phyloP scores from a whole-genome alignment of 2,113 vertebrate species.

The Cromileptes altivelis region DNA sequence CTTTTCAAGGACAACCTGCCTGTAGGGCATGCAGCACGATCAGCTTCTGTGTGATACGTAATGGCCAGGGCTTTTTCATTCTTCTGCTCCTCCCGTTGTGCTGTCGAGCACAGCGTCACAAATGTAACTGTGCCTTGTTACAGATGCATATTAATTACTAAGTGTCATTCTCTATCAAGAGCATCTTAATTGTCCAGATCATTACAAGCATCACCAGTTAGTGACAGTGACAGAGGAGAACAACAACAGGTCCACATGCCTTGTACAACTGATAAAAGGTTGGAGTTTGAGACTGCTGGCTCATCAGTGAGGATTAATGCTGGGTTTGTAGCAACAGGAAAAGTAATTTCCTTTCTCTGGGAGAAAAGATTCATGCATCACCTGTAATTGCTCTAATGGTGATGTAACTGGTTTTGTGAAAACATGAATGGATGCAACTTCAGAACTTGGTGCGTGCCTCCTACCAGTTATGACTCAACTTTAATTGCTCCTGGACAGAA shows the following conservation, averaged over 20 bases:
- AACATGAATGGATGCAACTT: not conserved
- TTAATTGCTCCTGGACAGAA: slow-evolving; percentile 13
- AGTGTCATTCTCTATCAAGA: not conserved
- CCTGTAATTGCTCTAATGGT: slow-evolving; percentile 15
- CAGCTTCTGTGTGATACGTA: slow-evolving; percentile 2
- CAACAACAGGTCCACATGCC: not conserved
- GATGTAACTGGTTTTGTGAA: slow-evolving; percentile 14
- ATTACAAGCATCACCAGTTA: not conserved
- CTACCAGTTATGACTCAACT: slow-evolving; percentile 13
- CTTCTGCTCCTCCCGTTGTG: not conserved
- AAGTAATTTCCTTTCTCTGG: not conserved
- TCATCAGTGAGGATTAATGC: not conserved
- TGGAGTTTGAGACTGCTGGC: not conserved
- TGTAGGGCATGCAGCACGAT: not conserved
- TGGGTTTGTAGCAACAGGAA: slow-evolving; percentile 19
- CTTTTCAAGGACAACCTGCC: slow-evolving; percentile 40
- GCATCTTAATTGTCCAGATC: not conserved
- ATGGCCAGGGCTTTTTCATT: slow-evolving; percentile 15
- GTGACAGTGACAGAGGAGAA: not conserved
- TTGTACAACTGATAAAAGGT: not conserved
- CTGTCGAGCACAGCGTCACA: slow-evolving; percentile 10
- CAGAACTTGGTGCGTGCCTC: slow-evolving; percentile 14
- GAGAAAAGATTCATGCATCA: slow-evolving; percentile 10
- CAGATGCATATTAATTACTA: not conserved
- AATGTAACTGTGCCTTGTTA: not conserved